A percentile compares a stretch with the other conserved stretches of the same genome.
Evolutionary conservation across 37 sponge, comb jelly and placozoan species (phyloP).

Genomic region (Theonella swinhoei): DNA sequence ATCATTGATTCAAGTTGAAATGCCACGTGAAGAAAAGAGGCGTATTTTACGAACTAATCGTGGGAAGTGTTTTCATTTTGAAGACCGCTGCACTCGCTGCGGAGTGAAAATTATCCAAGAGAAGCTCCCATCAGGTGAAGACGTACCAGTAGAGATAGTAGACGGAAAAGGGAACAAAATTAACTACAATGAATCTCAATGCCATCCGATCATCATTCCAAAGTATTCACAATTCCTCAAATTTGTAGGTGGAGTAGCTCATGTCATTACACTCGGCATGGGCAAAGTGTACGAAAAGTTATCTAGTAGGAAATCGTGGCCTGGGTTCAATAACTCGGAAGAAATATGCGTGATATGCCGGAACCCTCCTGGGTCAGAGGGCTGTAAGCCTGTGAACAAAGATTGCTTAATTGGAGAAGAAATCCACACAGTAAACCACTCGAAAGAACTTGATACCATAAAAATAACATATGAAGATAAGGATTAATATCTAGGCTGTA

Average conservation of each 20-base stretch:
- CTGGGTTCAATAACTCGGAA: not conserved
- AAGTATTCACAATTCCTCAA: not conserved
- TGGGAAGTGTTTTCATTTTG: not conserved
- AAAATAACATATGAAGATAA: too few species aligned
- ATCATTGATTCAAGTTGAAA: too few species aligned
- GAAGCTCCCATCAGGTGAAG: not conserved
- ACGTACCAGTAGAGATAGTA: not conserved
- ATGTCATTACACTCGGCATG: constrained; percentile 4
- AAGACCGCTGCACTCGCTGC: not conserved
- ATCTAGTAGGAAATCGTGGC: not conserved
- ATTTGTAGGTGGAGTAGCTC: not conserved
- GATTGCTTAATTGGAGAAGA: not conserved
- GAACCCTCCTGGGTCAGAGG: not conserved
- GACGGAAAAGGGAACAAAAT: not conserved
- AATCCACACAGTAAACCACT: not conserved
- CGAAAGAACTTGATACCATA: too few species aligned
- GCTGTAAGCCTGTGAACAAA: not conserved
- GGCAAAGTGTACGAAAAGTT: too few species aligned
- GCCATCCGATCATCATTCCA: not conserved
- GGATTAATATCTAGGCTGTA: too few species aligned
- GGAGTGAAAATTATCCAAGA: not conserved
- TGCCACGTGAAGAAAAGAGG: not conserved
- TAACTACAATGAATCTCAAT: not conserved
- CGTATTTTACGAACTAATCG: not conserved
- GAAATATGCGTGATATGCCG: not conserved